Evolutionary conservation across 2,113 vertebrate genomes (phyloP).

Genomic region (Chaetops frenatus): DNA sequence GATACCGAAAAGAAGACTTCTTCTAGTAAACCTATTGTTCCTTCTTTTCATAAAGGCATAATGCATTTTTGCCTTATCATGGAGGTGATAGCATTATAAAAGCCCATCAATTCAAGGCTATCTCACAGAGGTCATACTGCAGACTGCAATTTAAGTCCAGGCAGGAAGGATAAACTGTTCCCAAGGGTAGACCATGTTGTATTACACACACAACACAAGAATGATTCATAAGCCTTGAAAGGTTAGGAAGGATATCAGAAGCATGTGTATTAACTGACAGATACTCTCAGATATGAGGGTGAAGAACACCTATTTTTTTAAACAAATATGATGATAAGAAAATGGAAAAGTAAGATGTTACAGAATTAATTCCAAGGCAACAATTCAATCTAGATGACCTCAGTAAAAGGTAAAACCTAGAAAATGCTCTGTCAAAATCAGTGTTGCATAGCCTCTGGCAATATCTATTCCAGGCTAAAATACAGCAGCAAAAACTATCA

Average conservation of each 20-base stretch:
- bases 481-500: not conserved
- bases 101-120: conserved; percentile 8
- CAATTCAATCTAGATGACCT: not conserved
- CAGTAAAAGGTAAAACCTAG: not conserved
- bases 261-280: not conserved
- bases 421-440: not conserved
- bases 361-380: not conserved
- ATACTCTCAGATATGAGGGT: not conserved
- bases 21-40: not conserved
- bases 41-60: not conserved
- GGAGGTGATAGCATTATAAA: conserved; percentile 9
- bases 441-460: not conserved
- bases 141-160: conserved; percentile 14
- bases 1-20: not conserved
- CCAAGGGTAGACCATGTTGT: not conserved
- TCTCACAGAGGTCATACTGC: not conserved
- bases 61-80: not conserved
- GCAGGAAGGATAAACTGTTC: conserved; percentile 32
- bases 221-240: not conserved
- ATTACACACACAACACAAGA: not conserved
- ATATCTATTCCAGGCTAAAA: not conserved
- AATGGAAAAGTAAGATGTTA: not conserved
- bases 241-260: not conserved
- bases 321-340: not conserved
- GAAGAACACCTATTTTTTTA: not conserved